Percentiles rank a stretch among this genome's conserved stretches.
Conservation (phyloP, 2,888 invertebrate genomes). For the Pammene aurita region DNA sequence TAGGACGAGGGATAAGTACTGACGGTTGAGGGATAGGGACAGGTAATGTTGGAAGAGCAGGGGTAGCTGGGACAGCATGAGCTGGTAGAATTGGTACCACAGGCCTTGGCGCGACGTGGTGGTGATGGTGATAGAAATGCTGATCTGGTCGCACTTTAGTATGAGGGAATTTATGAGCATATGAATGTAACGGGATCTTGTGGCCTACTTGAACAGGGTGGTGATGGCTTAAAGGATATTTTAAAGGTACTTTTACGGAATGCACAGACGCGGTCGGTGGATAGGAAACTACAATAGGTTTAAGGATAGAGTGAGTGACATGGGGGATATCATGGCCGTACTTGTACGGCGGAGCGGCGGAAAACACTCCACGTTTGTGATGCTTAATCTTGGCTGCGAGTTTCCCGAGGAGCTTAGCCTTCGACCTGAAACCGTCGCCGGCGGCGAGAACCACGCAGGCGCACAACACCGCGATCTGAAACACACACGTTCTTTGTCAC, state of each 20-base stretch:
- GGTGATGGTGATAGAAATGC: constrained; percentile 76
- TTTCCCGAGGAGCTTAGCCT: constrained; percentile 63
- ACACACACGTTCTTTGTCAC: constrained; percentile 53
- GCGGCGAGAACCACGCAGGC: constrained; percentile 60
- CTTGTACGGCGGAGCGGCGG: constrained; percentile 75
- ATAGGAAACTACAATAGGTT: constrained; percentile 76
- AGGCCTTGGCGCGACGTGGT: constrained; percentile 69
- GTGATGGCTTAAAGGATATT: constrained; percentile 57
- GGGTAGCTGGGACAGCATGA: constrained; percentile 47
- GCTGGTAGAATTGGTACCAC: constrained; percentile 62
- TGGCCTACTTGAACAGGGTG: constrained; percentile 70
- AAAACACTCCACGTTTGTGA: constrained; percentile 72
- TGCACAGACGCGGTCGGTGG: constrained; percentile 75
- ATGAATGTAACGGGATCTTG: constrained; percentile 63
- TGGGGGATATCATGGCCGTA: constrained; percentile 76
- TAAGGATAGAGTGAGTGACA: constrained; percentile 76
- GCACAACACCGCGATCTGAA: constrained; percentile 74
- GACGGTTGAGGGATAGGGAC: constrained; percentile 58
- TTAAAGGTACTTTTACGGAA: constrained; percentile 73
- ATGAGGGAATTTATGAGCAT: constrained; percentile 69
- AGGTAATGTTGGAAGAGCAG: constrained; percentile 52
- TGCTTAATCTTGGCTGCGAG: constrained; percentile 61
- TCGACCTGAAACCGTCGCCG: constrained; percentile 67
- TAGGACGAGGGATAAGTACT: constrained; percentile 57
- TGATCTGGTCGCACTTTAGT: constrained; percentile 66